Evolutionary conservation across 2,113 vertebrate genomes (phyloP).

Genomic region (Emydocephalus ijimae): DNA sequence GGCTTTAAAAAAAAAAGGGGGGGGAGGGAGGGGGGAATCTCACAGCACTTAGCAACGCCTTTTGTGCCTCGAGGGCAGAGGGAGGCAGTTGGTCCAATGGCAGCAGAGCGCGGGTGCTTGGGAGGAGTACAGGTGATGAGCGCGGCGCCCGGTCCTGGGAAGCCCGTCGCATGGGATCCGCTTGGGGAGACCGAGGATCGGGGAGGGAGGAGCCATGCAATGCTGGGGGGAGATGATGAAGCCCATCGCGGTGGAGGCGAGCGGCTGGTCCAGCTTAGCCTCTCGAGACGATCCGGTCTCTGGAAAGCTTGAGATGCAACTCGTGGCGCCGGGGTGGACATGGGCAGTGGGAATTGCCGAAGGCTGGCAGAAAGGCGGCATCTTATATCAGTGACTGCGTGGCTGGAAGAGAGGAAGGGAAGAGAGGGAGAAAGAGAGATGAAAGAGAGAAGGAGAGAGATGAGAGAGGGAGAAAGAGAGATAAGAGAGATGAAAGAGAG

Average conservation of each 20-base stretch:
- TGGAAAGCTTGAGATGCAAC: not conserved
- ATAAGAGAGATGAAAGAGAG: no score
- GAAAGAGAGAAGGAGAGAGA: no score
- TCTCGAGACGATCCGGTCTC: not conserved
- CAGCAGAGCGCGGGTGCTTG: conserved; percentile 33
- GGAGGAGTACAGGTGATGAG: not conserved
- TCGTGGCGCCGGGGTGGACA: not conserved
- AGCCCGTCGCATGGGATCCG: not conserved
- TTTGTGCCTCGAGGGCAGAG: conserved; percentile 42
- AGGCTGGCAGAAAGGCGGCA: not conserved
- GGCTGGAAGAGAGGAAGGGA: not conserved
- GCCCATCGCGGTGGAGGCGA: not conserved
- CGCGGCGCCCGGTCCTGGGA: not conserved
- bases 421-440: no score
- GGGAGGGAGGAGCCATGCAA: not conserved
- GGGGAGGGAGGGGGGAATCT: not conserved
- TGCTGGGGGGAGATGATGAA: not conserved
- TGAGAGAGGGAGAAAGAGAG: no score
- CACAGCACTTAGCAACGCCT: conserved; percentile 50
- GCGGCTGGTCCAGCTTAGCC: not conserved
- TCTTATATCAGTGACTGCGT: not conserved
- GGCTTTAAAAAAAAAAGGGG: not conserved
- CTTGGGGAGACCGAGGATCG: rapidly evolving
- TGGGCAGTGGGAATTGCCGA: not conserved
- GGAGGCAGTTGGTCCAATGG: conserved; percentile 61